Evolutionary conservation across 2,888 invertebrate species (phyloP), one percentile per base, ranked within the genome.

Genomic region (Tuberolachnus salignus): DNA sequence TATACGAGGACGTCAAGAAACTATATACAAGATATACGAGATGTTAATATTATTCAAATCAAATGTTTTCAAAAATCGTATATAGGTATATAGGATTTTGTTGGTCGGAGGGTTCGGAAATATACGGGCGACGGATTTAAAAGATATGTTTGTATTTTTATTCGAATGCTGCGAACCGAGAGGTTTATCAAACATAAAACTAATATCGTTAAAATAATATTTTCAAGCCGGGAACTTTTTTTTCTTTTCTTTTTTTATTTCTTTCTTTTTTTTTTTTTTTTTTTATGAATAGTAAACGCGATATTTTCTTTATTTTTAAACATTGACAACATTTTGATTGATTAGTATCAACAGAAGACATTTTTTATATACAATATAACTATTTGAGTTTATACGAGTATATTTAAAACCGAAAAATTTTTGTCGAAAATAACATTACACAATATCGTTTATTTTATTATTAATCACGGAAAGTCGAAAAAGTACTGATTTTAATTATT

Each of bases 111-210:
- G 9, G 4, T 42, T 53, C 13, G 69, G 34, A 53, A n/a, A 34
- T n/a, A n/a, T n/a, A n/a, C n/a, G n/a, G n/a, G 14, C n/a, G 34
- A 34, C 26, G 59, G 57, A 34, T 63, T 63, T n/a, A 63, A 63
- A 26, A 23, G 16, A 26, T 14, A 4, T 34, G 34, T 34, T 4
- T 59, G 9, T 42, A 63, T 42, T 63, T 42, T 63, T 42, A 63
- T 63, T 63, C 19, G 13, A 63, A 21, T 2, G 16, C 26, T 26
- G 16, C 19, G 42, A n/a, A 21, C 34, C 34, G 34, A 34, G 44
- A 19, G 13, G 19, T 63, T 63, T 21, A 19, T 63, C 44, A 63
- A 63, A 44, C 63, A 19, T 44, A 63, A 34, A 34, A 34, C 42
- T 44, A 63, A 44, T 63, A 63, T 6, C 19, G 8, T 21, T 19